These are phyloP conservation scores for Agraylea sexmaculata DNA, from an alignment of 1,140 invertebrate species.

Conservation along the genomic window DNA sequence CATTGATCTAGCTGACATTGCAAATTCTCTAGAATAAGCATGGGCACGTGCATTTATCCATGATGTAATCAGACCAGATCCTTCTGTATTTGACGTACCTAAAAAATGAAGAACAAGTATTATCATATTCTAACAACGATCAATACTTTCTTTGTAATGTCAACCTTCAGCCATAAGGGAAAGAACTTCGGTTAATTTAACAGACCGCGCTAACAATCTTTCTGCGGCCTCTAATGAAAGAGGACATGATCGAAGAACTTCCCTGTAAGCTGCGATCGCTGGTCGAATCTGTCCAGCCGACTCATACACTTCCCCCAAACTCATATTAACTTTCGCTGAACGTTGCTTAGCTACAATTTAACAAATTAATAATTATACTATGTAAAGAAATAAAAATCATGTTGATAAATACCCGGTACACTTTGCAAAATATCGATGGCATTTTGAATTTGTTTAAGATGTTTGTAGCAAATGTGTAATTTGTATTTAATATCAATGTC, in stretches of 20 bases:
- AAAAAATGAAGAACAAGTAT: background rate
- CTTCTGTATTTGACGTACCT: conserved; percentile 11
- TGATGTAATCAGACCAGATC: conserved; percentile 8
- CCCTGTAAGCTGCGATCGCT: conserved; percentile 66
- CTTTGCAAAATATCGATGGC: conserved; percentile 59
- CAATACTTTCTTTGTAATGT: background rate
- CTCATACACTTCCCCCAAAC: conserved; percentile 61
- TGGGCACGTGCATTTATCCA: conserved; percentile 16
- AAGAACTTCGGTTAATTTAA: conserved; percentile 8
- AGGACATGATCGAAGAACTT: conserved; percentile 65
- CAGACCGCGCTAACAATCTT: conserved; percentile 13
- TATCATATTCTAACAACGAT: background rate
- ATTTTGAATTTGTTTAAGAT: conserved; percentile 53
- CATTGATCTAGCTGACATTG: conserved; percentile 9
- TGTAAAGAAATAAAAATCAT: background rate
- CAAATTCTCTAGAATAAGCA: conserved; percentile 11
- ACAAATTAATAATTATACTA: conserved; percentile 3
- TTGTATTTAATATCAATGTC: conserved; percentile 68
- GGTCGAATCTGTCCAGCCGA: conserved; percentile 59
- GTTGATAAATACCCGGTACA: conserved; percentile 47
- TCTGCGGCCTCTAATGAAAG: conserved; percentile 28
- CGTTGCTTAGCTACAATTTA: conserved; percentile 19
- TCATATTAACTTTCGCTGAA: conserved; percentile 49
- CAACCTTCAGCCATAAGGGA: conserved; percentile 13
- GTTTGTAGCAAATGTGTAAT: conserved; percentile 56